Percentiles rank a stretch among this genome's conserved stretches.
phyloP scores from a whole-genome alignment of 2,113 vertebrate species.

The Prietella phreatophila region DNA sequence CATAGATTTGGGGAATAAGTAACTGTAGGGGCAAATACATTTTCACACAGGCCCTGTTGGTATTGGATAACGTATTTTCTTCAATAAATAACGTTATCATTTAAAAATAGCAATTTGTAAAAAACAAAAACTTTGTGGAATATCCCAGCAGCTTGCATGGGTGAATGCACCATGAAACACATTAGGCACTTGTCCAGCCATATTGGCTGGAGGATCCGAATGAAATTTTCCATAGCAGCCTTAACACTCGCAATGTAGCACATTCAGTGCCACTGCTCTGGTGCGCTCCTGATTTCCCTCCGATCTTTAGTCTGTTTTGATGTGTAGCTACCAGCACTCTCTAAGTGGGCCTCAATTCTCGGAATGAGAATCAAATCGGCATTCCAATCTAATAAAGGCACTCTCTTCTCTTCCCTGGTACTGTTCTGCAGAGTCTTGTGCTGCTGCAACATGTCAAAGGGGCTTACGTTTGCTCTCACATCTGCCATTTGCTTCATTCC shows the following conservation, averaged over 20 bases:
- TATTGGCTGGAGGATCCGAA: background rate
- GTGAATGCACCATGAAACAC: background rate
- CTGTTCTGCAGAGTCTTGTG: background rate
- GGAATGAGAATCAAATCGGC: background rate
- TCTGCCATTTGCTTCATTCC: background rate
- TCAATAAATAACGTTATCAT: too few species aligned
- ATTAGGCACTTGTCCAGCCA: background rate
- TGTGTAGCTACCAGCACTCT: background rate
- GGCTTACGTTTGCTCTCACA: background rate
- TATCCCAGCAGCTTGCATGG: background rate
- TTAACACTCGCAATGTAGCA: background rate
- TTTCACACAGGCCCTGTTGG: too few species aligned
- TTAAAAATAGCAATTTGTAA: too few species aligned
- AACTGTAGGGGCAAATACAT: too few species aligned
- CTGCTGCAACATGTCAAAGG: background rate
- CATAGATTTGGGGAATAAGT: too few species aligned
- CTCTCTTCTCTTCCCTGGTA: background rate
- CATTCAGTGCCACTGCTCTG: background rate
- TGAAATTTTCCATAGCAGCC: background rate
- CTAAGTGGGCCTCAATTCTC: background rate
- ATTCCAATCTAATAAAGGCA: background rate
- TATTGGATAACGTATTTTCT: too few species aligned
- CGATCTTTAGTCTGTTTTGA: background rate
- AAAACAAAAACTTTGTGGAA: too few species aligned
- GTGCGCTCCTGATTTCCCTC: background rate